These are phyloP conservation scores for Danaus melanippus DNA, from an alignment of 1,140 invertebrate genomes.

Conservation along the genomic window DNA sequence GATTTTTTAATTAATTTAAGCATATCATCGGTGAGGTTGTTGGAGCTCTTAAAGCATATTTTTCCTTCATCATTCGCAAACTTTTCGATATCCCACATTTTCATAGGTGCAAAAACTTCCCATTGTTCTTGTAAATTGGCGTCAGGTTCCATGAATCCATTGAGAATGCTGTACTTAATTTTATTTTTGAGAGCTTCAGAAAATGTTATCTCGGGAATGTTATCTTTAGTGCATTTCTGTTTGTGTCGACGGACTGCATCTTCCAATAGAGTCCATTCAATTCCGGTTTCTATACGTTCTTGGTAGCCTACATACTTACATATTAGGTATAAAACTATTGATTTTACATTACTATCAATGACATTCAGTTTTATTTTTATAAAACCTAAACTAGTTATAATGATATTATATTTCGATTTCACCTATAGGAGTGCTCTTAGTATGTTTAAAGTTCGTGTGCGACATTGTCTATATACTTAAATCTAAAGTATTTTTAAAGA, in stretches of 20 bases:
- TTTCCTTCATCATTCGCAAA: slow-evolving; percentile 50
- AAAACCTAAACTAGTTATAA: too few species aligned
- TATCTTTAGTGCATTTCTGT: slow-evolving; percentile 20
- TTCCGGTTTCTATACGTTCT: slow-evolving; percentile 48
- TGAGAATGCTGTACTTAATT: slow-evolving; percentile 46
- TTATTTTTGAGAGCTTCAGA: slow-evolving; percentile 43
- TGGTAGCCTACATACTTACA: slow-evolving; percentile 43
- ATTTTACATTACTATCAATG: background rate
- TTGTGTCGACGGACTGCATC: slow-evolving; percentile 36
- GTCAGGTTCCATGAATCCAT: slow-evolving; percentile 42
- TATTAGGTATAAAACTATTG: slow-evolving; percentile 2
- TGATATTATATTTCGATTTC: too few species aligned
- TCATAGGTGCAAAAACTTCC: slow-evolving; percentile 49
- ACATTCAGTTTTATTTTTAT: too few species aligned
- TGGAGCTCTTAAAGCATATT: slow-evolving; percentile 42
- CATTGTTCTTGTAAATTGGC: slow-evolving; percentile 49
- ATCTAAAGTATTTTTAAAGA: too few species aligned
- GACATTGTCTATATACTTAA: too few species aligned
- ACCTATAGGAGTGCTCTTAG: too few species aligned
- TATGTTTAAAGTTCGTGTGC: too few species aligned
- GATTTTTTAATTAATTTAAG: slow-evolving; percentile 44
- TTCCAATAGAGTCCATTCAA: slow-evolving; percentile 48
- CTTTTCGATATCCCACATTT: slow-evolving; percentile 55
- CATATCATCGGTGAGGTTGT: slow-evolving; percentile 53
- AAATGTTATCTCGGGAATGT: slow-evolving; percentile 35